Evolutionary conservation across 2,888 invertebrate species (phyloP).

Genomic region (Andrena camellia): DNA sequence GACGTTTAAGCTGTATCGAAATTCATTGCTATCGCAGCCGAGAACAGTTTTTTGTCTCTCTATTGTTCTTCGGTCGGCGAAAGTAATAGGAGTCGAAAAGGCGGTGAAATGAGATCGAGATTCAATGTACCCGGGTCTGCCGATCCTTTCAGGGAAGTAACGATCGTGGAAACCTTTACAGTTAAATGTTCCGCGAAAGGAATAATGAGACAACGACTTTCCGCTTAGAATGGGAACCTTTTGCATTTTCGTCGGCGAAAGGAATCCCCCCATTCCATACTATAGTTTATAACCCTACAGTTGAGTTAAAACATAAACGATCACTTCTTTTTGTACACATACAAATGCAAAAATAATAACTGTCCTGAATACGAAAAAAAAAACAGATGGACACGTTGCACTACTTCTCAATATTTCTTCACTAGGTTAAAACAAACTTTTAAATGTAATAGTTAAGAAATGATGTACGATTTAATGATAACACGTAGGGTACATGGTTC

Average conservation of each 20-base stretch:
- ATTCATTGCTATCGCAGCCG: constrained; percentile 43
- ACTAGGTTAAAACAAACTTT: not conserved
- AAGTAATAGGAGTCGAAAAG: constrained; percentile 60
- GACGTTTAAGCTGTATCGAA: constrained; percentile 51
- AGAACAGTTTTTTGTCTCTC: constrained; percentile 40
- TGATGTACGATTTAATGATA: not conserved
- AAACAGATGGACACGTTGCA: not conserved
- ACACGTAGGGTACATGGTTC: not conserved
- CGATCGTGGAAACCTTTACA: constrained; percentile 88
- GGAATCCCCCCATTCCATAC: not conserved
- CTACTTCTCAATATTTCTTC: not conserved
- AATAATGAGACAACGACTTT: constrained; percentile 48
- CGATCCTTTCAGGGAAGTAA: constrained; percentile 88
- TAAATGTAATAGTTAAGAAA: not conserved
- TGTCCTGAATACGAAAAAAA: not conserved
- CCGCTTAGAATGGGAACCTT: constrained; percentile 31
- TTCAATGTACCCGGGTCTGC: constrained; percentile 86
- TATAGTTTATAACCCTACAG: not conserved
- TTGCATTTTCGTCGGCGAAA: constrained; percentile 1
- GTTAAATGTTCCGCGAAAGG: constrained; percentile 86
- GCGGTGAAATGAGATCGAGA: constrained; percentile 86
- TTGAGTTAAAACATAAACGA: not conserved
- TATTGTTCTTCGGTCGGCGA: constrained; percentile 36
- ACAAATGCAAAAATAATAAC: not conserved
- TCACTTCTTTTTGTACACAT: not conserved